These are phyloP conservation scores for Mesorhabditis belari DNA, from an alignment of 2,888 invertebrate genomes.

Conservation along the genomic window DNA sequence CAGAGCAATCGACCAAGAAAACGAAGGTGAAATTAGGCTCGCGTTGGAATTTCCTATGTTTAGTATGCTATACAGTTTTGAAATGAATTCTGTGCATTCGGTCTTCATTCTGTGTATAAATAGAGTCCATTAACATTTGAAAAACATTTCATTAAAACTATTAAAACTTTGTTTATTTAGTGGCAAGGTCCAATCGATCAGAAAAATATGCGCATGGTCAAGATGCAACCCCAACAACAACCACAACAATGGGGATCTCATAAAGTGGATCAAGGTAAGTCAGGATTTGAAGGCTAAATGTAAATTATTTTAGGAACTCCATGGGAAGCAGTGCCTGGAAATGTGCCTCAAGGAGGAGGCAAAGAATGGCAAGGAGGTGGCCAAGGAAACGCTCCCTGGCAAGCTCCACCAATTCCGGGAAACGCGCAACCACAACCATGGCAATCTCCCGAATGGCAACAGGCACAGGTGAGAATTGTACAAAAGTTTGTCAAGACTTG, in stretches of 20 bases:
- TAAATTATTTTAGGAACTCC: not conserved
- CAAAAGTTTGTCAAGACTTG: not conserved
- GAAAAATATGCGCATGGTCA: not conserved
- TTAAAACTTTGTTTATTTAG: too few species aligned
- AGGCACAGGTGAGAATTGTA: not conserved
- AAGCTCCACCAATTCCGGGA: slow-evolving; percentile 2
- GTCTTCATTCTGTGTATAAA: too few species aligned
- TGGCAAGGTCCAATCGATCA: not conserved
- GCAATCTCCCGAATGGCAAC: not conserved
- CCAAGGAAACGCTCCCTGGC: not conserved
- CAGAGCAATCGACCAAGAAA: too few species aligned
- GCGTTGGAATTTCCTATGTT: too few species aligned
- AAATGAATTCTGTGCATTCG: too few species aligned
- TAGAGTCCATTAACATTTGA: too few species aligned
- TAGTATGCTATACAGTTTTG: too few species aligned
- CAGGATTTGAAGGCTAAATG: too few species aligned
- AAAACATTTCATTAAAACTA: too few species aligned
- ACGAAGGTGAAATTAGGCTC: too few species aligned
- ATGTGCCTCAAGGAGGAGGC: not conserved
- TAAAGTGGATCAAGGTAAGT: not conserved
- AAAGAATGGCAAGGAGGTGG: not conserved
- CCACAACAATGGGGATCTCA: not conserved
- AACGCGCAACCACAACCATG: slow-evolving; percentile 7
- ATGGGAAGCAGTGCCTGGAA: too few species aligned
- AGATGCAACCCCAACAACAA: not conserved